Percentiles rank a stretch among this genome's conserved stretches.
These are phyloP conservation scores for Caenorhabditis doughertyi DNA, from an alignment of 2,888 invertebrate genomes.

Conservation along the genomic window DNA sequence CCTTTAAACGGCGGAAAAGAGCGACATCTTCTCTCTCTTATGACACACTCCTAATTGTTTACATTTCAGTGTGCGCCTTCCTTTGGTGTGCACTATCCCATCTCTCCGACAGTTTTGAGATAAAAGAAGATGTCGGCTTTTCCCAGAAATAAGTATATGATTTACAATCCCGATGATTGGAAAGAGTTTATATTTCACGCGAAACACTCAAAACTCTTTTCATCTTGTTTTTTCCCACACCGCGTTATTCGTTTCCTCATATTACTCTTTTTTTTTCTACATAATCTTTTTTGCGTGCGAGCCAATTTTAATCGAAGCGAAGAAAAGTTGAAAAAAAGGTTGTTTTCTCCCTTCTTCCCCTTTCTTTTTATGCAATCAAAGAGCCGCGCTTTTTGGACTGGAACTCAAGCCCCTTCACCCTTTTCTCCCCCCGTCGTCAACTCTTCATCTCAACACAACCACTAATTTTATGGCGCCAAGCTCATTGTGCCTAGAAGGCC, in stretches of 20 bases:
- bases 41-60: neutral
- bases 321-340: constrained; percentile 1
- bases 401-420: neutral
- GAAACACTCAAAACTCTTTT: no score
- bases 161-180: no score
- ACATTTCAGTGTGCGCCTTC: neutral
- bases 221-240: no score
- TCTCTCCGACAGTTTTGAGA: neutral
- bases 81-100: neutral
- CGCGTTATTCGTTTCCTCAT: no score
- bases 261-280: no score
- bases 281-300: no score
- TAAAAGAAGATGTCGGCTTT: neutral
- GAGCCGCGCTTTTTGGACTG: neutral
- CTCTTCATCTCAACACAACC: constrained; percentile 11
- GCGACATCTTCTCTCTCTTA: neutral
- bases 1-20: neutral
- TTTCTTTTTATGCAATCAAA: neutral
- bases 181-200: no score
- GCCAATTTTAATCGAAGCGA: no score
- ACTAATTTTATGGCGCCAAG: neutral
- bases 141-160: no score
- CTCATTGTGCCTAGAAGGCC: neutral
- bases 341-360: neutral
- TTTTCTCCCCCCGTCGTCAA: neutral